A percentile compares a stretch with the other conserved stretches of the same genome.
Evolutionary conservation across 2,888 invertebrate genomes (phyloP).

Genomic region (Vandiemenella viatica): DNA sequence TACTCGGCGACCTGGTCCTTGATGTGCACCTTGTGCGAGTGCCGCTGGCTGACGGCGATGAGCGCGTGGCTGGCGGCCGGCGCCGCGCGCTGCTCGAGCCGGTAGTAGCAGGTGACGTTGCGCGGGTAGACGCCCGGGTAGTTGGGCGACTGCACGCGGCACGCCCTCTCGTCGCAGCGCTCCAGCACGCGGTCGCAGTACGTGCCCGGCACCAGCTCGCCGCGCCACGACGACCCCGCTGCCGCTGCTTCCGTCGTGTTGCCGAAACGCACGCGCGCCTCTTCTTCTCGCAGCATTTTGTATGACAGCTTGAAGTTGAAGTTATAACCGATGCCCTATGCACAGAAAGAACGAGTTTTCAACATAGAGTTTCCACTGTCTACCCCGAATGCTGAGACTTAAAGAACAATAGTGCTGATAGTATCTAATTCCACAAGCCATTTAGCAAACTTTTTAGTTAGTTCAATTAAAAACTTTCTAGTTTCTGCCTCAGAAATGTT

Average conservation of each 20-base stretch:
- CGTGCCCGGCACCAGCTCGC: slow-evolving; percentile 56
- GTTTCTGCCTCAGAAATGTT: no score
- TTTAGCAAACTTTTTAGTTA: no score
- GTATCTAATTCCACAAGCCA: no score
- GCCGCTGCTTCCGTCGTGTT: slow-evolving; percentile 53
- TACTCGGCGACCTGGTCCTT: slow-evolving; percentile 64
- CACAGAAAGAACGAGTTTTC: no score
- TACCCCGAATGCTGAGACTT: no score
- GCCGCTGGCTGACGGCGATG: slow-evolving; percentile 58
- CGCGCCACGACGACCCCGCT: slow-evolving; percentile 43
- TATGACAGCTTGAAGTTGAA: slow-evolving; percentile 74
- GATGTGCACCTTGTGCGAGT: slow-evolving; percentile 63
- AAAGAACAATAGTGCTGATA: no score
- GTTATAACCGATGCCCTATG: slow-evolving; percentile 63
- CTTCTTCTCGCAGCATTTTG: slow-evolving; percentile 62
- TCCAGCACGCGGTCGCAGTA: slow-evolving; percentile 69
- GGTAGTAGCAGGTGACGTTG: slow-evolving; percentile 69
- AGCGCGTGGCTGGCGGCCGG: slow-evolving; percentile 60
- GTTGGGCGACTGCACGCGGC: slow-evolving; percentile 75
- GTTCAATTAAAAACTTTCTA: no score
- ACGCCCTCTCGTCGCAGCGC: slow-evolving; percentile 52
- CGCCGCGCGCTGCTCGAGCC: slow-evolving; percentile 39
- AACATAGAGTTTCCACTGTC: no score
- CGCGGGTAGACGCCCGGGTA: slow-evolving; percentile 76
- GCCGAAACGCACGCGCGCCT: slow-evolving; percentile 62